Percentiles rank a stretch among this genome's conserved stretches.
Evolutionary conservation across 2,888 invertebrate genomes (phyloP).

Genomic region (Standfussiana lucernea): DNA sequence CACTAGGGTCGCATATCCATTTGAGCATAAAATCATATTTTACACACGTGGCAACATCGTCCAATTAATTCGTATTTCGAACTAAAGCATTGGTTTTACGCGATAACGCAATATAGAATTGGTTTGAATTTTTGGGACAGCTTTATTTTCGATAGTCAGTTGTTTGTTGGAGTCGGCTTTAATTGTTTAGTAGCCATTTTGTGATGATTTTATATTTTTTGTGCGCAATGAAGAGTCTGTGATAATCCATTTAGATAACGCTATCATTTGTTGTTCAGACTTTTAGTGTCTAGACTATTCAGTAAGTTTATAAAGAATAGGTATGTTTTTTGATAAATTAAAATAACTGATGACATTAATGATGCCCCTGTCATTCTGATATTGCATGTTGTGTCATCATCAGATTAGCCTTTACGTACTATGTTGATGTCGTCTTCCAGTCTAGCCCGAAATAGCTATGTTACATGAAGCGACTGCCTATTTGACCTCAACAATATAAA

Average conservation of each 20-base stretch:
- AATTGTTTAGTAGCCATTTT: slow-evolving; percentile 14
- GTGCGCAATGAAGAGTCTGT: background rate
- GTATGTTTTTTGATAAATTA: background rate
- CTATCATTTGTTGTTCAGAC: background rate
- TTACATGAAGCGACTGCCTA: background rate
- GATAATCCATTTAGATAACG: background rate
- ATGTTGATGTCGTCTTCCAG: background rate
- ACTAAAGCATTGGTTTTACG: slow-evolving; percentile 44
- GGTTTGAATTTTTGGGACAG: slow-evolving; percentile 39
- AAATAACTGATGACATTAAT: background rate
- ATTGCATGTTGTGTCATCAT: background rate
- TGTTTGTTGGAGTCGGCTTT: slow-evolving; percentile 17
- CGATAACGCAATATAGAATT: slow-evolving; percentile 28
- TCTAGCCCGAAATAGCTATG: background rate
- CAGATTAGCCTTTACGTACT: background rate
- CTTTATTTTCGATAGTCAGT: slow-evolving; percentile 41
- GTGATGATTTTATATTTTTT: background rate
- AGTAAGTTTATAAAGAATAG: background rate
- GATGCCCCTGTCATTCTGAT: background rate
- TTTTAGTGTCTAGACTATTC: background rate
- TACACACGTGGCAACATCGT: slow-evolving; percentile 52
- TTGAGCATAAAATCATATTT: slow-evolving; percentile 63
- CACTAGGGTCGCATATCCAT: slow-evolving; percentile 51
- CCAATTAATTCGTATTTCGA: slow-evolving; percentile 46
- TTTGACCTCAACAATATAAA: background rate